These are phyloP conservation scores for Lamproptera curius DNA, from an alignment of 2,888 invertebrate genomes.

Conservation along the genomic window DNA sequence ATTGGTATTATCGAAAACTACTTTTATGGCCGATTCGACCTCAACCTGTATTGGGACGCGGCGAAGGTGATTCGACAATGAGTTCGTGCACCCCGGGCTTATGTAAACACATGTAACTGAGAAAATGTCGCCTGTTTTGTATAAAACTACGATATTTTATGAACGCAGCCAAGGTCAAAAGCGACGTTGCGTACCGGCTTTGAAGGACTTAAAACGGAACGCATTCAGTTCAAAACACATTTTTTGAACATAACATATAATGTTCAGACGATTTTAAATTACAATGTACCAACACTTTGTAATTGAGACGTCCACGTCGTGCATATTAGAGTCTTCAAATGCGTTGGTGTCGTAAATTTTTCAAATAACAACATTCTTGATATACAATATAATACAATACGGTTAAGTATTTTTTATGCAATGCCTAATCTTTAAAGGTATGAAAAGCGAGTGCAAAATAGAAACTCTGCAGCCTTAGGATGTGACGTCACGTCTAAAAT, in stretches of 20 bases:
- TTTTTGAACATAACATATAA: neutral
- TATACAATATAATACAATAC: too few relatives aligned
- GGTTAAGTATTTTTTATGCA: too few relatives aligned
- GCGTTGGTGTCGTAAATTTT: too few relatives aligned
- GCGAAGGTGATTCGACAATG: conserved; percentile 58
- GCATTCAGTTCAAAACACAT: conserved; percentile 3
- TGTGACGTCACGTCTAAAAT: neutral
- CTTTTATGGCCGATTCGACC: conserved; percentile 63
- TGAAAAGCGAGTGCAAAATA: too few relatives aligned
- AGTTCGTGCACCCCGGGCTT: conserved; percentile 66
- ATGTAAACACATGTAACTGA: conserved; percentile 66
- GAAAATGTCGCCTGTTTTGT: conserved; percentile 39
- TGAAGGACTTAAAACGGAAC: conserved; percentile 3
- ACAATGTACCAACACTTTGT: too few relatives aligned
- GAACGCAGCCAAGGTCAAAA: conserved; percentile 24
- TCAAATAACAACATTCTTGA: too few relatives aligned
- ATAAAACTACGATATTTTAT: conserved; percentile 21
- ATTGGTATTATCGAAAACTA: conserved; percentile 59
- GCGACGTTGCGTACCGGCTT: conserved; percentile 10
- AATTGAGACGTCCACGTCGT: too few relatives aligned
- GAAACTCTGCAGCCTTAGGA: neutral
- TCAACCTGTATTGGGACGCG: conserved; percentile 68
- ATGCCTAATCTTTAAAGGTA: too few relatives aligned
- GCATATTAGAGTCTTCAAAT: too few relatives aligned
- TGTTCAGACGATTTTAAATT: neutral